Evolutionary conservation across 2,113 vertebrate genomes (phyloP).

Genomic region (Phrynosoma platyrhinos): DNA sequence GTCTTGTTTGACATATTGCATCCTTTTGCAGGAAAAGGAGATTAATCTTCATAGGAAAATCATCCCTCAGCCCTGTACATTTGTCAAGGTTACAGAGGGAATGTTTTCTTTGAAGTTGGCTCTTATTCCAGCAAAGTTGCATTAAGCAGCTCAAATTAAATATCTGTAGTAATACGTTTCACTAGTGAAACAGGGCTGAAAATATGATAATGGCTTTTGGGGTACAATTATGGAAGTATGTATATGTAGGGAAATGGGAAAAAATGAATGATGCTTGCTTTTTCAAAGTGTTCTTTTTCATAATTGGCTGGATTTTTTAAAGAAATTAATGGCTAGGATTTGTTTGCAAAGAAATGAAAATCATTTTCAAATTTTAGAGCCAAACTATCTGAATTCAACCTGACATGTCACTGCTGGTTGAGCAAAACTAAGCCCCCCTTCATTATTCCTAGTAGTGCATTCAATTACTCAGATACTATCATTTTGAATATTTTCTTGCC

Average conservation of each 20-base stretch:
- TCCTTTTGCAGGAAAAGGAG: slow-evolving; percentile 47
- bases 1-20: slow-evolving; percentile 3
- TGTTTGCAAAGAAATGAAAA: slow-evolving; percentile 41
- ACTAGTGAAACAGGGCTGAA: slow-evolving; percentile 31
- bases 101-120: slow-evolving; percentile 55
- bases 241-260: background rate
- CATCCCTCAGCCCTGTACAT: slow-evolving; percentile 16
- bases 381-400: slow-evolving; percentile 50
- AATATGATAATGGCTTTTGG: slow-evolving; percentile 44
- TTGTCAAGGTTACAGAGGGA: slow-evolving; percentile 45
- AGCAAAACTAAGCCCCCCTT: slow-evolving; percentile 33
- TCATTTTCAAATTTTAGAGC: slow-evolving; percentile 12
- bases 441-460: slow-evolving; percentile 52
- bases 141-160: slow-evolving; percentile 65
- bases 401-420: slow-evolving; percentile 26
- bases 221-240: slow-evolving; percentile 31
- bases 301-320: slow-evolving; percentile 6
- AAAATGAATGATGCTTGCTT: slow-evolving; percentile 32
- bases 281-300: background rate
- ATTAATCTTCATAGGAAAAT: slow-evolving; percentile 62
- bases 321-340: background rate
- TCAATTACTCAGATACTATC: slow-evolving; percentile 67
- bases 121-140: slow-evolving; percentile 58
- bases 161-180: slow-evolving; percentile 8
- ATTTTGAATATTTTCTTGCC: slow-evolving; percentile 60